Percentiles rank a stretch among this genome's conserved stretches.
Conservation (phyloP, 2,888 invertebrate genomes). For the Oxytorus armatus region DNA sequence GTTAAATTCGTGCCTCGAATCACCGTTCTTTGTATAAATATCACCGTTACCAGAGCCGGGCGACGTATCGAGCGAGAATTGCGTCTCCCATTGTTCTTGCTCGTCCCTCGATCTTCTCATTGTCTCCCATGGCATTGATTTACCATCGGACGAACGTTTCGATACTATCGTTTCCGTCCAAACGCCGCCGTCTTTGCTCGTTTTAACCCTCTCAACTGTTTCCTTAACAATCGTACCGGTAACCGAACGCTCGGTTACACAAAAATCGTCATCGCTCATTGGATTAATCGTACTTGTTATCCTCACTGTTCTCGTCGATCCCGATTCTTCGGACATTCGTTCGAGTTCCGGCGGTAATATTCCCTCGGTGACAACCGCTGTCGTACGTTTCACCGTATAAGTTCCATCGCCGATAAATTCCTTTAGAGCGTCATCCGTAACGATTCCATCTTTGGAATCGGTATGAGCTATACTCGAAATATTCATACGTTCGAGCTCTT, state of each 20-base stretch:
- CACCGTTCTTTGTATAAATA: conserved; percentile 77
- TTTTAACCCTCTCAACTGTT: conserved; percentile 62
- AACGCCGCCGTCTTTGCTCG: conserved; percentile 48
- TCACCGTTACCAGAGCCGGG: conserved; percentile 82
- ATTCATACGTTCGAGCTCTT: conserved; percentile 63
- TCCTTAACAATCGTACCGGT: conserved; percentile 66
- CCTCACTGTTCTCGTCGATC: conserved; percentile 58
- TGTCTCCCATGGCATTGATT: conserved; percentile 75
- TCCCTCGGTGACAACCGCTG: conserved; percentile 61
- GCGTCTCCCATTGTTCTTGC: conserved; percentile 80
- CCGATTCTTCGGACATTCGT: conserved; percentile 35
- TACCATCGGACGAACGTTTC: conserved; percentile 70
- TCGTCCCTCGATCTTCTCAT: conserved; percentile 69
- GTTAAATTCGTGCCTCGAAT: conserved; percentile 78
- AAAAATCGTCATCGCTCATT: conserved; percentile 61
- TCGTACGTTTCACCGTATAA: conserved; percentile 58
- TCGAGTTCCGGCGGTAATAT: conserved; percentile 58
- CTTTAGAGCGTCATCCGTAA: conserved; percentile 64
- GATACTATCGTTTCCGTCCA: conserved; percentile 69
- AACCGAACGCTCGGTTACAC: conserved; percentile 52
- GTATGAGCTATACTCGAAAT: conserved; percentile 47
- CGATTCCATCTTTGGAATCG: conserved; percentile 60
- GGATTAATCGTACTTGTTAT: conserved; percentile 55
- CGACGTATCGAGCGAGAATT: conserved; percentile 80
- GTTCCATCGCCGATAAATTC: conserved; percentile 65